Percentiles rank a stretch among this genome's conserved stretches.
phyloP scores from a whole-genome alignment of 2,113 vertebrate species.

The Clarias macrocephalus region DNA sequence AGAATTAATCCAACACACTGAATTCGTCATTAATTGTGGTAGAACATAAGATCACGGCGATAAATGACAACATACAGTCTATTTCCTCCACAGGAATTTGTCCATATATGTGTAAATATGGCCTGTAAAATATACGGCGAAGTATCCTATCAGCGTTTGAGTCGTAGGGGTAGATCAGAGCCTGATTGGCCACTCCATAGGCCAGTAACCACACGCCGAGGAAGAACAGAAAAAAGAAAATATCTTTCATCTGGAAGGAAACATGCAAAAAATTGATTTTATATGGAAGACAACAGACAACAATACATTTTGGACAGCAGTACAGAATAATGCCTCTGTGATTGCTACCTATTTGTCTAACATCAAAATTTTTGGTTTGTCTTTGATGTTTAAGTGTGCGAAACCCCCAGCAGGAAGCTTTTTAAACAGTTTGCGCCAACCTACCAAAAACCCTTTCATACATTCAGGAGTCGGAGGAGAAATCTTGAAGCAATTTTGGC shows the following conservation, averaged over 20 bases:
- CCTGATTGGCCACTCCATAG: constrained; percentile 88
- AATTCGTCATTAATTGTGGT: neutral
- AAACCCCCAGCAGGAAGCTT: neutral
- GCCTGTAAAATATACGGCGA: constrained; percentile 83
- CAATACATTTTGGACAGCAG: no score
- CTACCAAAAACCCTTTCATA: no score
- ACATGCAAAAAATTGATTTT: neutral
- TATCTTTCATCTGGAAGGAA: constrained; percentile 81
- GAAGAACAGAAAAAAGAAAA: constrained; percentile 93
- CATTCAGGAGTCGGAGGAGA: no score
- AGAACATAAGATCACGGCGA: neutral
- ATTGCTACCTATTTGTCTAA: neutral
- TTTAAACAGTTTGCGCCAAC: neutral
- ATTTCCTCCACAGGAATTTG: constrained; percentile 86
- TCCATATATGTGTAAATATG: constrained; percentile 89
- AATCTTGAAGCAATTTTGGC: no score
- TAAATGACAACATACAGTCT: constrained; percentile 73
- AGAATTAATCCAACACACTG: neutral
- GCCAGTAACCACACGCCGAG: constrained; percentile 85
- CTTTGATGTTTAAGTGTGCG: neutral
- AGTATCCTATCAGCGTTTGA: constrained; percentile 72
- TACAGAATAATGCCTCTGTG: no score
- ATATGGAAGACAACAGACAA: no score
- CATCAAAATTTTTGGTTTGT: neutral
- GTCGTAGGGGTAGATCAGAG: constrained; percentile 79